Base-by-base conservation (phyloP, 2,113 vertebrate genomes). In the Spea bombifrons region DNA sequence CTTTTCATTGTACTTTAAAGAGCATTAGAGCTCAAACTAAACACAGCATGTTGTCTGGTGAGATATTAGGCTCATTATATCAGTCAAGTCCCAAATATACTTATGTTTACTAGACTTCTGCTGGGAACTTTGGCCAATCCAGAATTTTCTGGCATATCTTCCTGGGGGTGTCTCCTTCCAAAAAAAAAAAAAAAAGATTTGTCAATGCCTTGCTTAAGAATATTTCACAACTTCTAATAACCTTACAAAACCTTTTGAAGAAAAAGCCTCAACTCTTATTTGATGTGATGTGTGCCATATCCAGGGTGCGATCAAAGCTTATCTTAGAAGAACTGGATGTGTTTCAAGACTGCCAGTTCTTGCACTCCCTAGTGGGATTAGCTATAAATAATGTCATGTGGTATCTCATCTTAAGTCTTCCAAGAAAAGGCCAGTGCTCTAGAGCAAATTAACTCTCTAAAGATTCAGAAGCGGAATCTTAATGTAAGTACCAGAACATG, bases 351-450 rank as follows among this genome's bases (percentile, higher is more conserved):
- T 82, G 85, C 87, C 84, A 83, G 71, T 76, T 80, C 82, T 87
- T 88, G 84, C 84, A 86, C 83, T 78, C 80, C 84, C 67, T 85
- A 75, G 70, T 79, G 83, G 77, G 81, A 88, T 85, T 87, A 84
- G 80, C 87, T 85, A 88, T 79, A 88, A 89, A 91, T 84, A 86
- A 84, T 84, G 89, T 88, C 80, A 84, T 86, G 82, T 84, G 87
- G 83, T 86, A 85, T 84, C 88, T 85, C 84, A 88, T 79, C 73
- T 84, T 83, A 66, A 68, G 46, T 69, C 87, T 90, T 84, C 88
- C 89, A 89, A 81, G 30, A 30, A 71, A 49, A 69, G 83, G 15
- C 71, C 69, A 72, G 48, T 72, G 13, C 69, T 47, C 8, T 65
- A 71, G 65, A 79, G 7, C 49, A 55, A 72, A 65, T 73, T 64